These are phyloP conservation scores for Cynodonichthys magdalenae DNA, from an alignment of 2,797 vertebrate species.

Conservation along the genomic window DNA sequence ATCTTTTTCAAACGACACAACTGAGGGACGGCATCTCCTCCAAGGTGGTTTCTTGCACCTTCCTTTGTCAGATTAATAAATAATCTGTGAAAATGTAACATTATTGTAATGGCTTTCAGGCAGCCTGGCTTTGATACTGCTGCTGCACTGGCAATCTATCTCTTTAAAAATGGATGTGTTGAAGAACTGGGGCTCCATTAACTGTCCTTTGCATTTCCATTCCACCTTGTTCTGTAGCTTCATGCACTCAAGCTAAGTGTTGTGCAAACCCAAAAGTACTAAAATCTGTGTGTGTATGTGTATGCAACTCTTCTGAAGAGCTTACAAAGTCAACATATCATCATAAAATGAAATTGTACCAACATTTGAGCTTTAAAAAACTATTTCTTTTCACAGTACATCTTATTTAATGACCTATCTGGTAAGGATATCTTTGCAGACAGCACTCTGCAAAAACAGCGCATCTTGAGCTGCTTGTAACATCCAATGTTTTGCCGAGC, in stretches of 20 bases:
- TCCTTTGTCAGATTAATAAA: constrained; percentile 79
- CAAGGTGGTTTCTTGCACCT: constrained; percentile 76
- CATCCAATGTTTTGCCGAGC: constrained; percentile 46
- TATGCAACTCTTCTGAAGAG: constrained; percentile 8
- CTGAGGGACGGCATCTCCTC: constrained; percentile 37
- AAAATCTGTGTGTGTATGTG: constrained; percentile 24
- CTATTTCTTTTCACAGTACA: neutral
- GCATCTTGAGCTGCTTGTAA: constrained; percentile 24
- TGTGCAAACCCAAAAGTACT: constrained; percentile 36
- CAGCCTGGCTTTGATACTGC: constrained; percentile 52
- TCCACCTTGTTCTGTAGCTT: constrained; percentile 71
- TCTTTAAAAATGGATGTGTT: constrained; percentile 84
- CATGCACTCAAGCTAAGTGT: constrained; percentile 72
- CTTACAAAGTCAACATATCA: constrained; percentile 31
- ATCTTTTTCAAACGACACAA: constrained; percentile 54
- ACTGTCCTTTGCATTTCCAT: constrained; percentile 67
- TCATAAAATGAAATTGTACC: constrained; percentile 12
- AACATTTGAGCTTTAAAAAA: constrained; percentile 8
- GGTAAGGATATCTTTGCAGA: neutral
- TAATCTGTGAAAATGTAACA: constrained; percentile 79
- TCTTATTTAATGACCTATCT: neutral
- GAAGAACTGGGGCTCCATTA: constrained; percentile 81
- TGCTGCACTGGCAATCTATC: constrained; percentile 66
- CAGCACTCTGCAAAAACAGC: constrained; percentile 18
- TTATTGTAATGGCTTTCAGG: constrained; percentile 82